A percentile compares a stretch with the other conserved stretches of the same genome.
These are phyloP conservation scores for Oncorhynchus tshawytscha DNA, from an alignment of 2,113 vertebrate species.

Conservation along the genomic window DNA sequence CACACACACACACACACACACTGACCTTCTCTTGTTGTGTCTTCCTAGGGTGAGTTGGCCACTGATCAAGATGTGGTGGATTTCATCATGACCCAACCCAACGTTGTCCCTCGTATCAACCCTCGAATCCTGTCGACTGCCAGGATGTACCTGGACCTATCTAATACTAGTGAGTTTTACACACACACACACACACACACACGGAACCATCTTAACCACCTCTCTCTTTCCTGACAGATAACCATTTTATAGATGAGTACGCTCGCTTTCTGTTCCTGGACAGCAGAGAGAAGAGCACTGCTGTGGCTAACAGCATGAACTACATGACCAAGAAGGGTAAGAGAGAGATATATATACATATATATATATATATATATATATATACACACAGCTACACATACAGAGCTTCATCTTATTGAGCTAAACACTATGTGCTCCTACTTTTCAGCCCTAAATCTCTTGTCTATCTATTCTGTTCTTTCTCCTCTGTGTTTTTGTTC, in stretches of 20 bases:
- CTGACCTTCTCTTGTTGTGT: background rate
- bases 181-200: background rate
- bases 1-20: background rate
- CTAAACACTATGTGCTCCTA: background rate
- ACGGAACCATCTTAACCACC: background rate
- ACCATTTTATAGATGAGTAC: constrained; percentile 89
- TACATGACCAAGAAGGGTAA: constrained; percentile 98
- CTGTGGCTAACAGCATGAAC: constrained; percentile 92
- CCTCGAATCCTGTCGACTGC: constrained; percentile 88
- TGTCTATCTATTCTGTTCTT: constrained; percentile 44
- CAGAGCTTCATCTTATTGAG: background rate
- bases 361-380: too few species aligned
- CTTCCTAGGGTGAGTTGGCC: constrained; percentile 84
- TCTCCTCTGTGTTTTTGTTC: constrained; percentile 61
- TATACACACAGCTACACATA: background rate
- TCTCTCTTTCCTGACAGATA: constrained; percentile 73
- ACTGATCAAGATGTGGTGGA: constrained; percentile 94
- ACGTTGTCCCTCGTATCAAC: constrained; percentile 96
- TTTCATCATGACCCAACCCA: constrained; percentile 94
- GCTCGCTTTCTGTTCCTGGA: constrained; percentile 84
- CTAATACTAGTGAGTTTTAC: constrained; percentile 82
- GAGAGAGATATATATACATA: too few species aligned
- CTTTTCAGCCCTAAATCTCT: constrained; percentile 29
- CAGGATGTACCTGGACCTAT: constrained; percentile 91
- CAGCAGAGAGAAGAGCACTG: constrained; percentile 85